A percentile compares a stretch with the other conserved stretches of the same genome.
Conservation (phyloP, 2,888 invertebrate species). For the Pasiphila rectangulata region DNA sequence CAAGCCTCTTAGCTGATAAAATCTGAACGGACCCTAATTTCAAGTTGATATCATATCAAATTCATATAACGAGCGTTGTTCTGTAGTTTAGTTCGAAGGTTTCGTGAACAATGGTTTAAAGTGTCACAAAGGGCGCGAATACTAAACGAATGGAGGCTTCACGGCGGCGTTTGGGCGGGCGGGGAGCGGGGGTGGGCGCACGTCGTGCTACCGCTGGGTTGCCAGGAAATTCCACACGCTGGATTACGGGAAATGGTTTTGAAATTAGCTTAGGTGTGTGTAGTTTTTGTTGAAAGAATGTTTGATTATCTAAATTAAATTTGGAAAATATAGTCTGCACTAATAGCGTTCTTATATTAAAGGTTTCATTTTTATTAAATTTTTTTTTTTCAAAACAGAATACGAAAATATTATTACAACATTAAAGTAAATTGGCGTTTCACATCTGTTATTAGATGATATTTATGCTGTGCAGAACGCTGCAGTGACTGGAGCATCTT, state of each 20-base stretch:
- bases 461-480: too few species aligned
- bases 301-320: too few species aligned
- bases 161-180: conserved; percentile 44
- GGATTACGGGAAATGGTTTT: conserved; percentile 4
- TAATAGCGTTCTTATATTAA: too few species aligned
- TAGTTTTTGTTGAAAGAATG: too few species aligned
- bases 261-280: conserved; percentile 10
- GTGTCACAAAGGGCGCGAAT: conserved; percentile 79
- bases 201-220: conserved; percentile 37
- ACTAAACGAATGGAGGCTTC: conserved; percentile 71
- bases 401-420: too few species aligned
- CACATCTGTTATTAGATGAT: too few species aligned
- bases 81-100: conserved; percentile 52
- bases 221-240: conserved; percentile 30
- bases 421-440: too few species aligned
- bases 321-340: too few species aligned
- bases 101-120: conserved; percentile 73
- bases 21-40: conserved; percentile 30
- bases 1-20: conserved; percentile 17
- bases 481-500: too few species aligned
- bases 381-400: too few species aligned
- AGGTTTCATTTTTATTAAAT: too few species aligned
- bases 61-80: conserved; percentile 43
- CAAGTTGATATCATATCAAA: conserved; percentile 37
- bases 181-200: conserved; percentile 33